Conservation (phyloP, 2,113 vertebrate genomes). For the Murina feae region DNA sequence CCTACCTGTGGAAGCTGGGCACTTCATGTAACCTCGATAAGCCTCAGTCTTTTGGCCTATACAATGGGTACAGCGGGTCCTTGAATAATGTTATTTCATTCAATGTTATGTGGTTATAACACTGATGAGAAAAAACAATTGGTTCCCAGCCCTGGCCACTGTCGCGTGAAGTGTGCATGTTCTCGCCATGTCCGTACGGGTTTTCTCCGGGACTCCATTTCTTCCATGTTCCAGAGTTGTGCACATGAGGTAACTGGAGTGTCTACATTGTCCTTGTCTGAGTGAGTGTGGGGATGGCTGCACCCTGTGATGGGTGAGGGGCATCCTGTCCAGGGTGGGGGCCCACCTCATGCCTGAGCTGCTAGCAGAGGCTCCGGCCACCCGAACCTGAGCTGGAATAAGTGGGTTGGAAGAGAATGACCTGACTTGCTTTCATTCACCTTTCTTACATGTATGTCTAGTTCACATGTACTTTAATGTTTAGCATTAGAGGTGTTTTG, state of each 20-base stretch:
- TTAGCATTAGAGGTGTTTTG: neutral
- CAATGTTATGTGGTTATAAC: neutral
- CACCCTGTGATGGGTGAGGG: neutral
- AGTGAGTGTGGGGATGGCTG: neutral
- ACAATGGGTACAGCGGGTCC: too few relatives aligned
- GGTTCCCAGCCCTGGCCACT: too few relatives aligned
- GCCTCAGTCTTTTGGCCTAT: neutral
- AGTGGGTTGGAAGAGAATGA: neutral
- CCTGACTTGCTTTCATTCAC: neutral
- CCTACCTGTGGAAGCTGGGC: neutral
- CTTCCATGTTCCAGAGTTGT: neutral
- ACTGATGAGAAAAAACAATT: neutral
- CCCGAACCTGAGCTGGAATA: neutral
- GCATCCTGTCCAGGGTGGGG: neutral
- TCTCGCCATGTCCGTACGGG: neutral
- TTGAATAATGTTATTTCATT: neutral
- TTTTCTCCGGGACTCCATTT: neutral
- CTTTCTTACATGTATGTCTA: neutral
- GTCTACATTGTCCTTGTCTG: neutral
- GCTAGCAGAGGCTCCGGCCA: neutral
- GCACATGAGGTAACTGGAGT: too few relatives aligned
- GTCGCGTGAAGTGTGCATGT: neutral
- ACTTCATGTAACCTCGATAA: neutral
- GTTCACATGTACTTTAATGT: neutral
- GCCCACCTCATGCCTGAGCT: neutral